Percentiles rank a stretch among this genome's conserved stretches.
Conservation (phyloP, 1,140 invertebrate species). For the Drosophila erecta region DNA sequence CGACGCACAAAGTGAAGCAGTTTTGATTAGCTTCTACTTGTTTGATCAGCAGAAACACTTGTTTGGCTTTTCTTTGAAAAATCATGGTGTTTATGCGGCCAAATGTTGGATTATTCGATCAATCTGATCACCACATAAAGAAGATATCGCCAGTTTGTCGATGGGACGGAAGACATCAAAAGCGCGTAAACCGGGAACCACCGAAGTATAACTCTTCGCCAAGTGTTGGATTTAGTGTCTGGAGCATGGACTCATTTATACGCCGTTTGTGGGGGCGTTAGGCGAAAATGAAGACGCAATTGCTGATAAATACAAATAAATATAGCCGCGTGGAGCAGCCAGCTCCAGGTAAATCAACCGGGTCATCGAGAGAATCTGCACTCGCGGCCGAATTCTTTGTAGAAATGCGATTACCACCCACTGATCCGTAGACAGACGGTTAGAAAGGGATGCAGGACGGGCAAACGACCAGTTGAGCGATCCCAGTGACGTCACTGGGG, state of each 20-base stretch:
- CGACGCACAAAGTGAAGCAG: too few relatives aligned
- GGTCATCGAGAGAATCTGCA: slow-evolving; percentile 54
- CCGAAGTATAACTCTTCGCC: slow-evolving; percentile 20
- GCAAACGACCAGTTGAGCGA: slow-evolving; percentile 22
- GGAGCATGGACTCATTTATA: slow-evolving; percentile 5
- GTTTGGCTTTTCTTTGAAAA: slow-evolving; percentile 10
- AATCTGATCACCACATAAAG: slow-evolving; percentile 4
- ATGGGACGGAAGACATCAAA: slow-evolving; percentile 34
- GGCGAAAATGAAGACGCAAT: slow-evolving; percentile 67
- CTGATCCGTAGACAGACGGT: slow-evolving; percentile 5
- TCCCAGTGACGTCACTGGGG: slow-evolving; percentile 48
- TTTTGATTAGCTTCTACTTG: too few relatives aligned
- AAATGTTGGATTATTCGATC: not conserved
- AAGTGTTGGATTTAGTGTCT: not conserved
- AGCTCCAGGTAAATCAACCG: slow-evolving; percentile 46
- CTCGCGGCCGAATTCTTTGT: slow-evolving; percentile 32
- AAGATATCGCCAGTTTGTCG: not conserved
- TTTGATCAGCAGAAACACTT: not conserved
- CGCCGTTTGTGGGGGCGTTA: slow-evolving; percentile 34
- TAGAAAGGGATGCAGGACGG: not conserved
- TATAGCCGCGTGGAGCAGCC: slow-evolving; percentile 45
- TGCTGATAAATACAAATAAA: slow-evolving; percentile 72
- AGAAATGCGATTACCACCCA: slow-evolving; percentile 53
- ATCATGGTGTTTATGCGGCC: slow-evolving; percentile 18
- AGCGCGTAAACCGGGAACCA: slow-evolving; percentile 21